Base-by-base conservation (phyloP, 2,888 invertebrate genomes). In the Heliconius sara region DNA sequence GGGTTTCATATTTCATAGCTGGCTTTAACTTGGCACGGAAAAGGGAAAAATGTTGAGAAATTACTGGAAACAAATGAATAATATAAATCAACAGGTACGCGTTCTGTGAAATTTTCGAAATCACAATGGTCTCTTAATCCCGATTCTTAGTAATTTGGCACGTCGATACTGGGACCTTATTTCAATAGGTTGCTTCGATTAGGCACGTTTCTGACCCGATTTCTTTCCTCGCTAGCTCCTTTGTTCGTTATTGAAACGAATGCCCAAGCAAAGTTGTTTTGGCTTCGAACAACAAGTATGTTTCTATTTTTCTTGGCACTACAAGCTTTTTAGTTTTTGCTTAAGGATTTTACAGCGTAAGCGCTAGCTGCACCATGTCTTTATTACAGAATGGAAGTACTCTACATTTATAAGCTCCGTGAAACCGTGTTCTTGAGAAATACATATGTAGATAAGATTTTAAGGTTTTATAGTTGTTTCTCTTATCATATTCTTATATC, bases 231-330 rank as follows among this genome's bases (percentile, higher is more conserved):
- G 80, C 76, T 67, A 66, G 79, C 81, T 82, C 80, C 67, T 81
- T 83, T 82, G 81, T 83, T 83, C 94, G 92, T 93, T 94, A 93
- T 93, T 91, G 90, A 90, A 92, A 89, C 90, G 89, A 92, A 91
- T 88, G 89, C 89, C 90, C 90, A 92, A 93, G 93, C 93, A 91
- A 85, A 88, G 89, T 91, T 94, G 94, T 94, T 95, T 94, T 94
- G 94, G 91, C 94, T 93, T 88, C 87, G 84, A 86, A 91, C 92
- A 94, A 95, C 94, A 94, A 94, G 93, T 93, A 91, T 88, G 88
- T 89, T 91, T 88, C 87, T 87, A 85, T 89, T 89, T 91, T 90
- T 88, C 89, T 88, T 86, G 85, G 86, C 88, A 86, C 78, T 47
- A 63, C 68, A 47, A 77, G 66, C 86, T 88, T 87, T 89, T 89